These are phyloP conservation scores for Lomographa bimaculata DNA, from an alignment of 2,888 invertebrate species.

Conservation along the genomic window DNA sequence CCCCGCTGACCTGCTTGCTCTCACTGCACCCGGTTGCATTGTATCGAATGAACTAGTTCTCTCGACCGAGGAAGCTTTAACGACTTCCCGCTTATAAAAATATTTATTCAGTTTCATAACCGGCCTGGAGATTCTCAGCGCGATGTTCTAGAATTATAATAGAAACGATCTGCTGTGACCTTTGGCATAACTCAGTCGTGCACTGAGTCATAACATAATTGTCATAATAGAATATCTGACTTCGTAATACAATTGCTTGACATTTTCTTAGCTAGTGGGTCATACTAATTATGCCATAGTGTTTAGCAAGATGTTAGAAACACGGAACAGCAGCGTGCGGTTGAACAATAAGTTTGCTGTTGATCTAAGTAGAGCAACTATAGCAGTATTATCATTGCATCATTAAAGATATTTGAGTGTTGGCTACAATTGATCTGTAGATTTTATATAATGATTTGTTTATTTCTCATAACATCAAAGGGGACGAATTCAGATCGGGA, in stretches of 20 bases:
- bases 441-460: constrained; percentile 39
- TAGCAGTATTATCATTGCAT: constrained; percentile 37
- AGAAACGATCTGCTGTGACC: constrained; percentile 25
- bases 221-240: constrained; percentile 26
- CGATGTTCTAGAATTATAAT: background rate
- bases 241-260: constrained; percentile 42
- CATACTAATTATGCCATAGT: constrained; percentile 48
- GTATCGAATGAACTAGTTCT: constrained; percentile 34
- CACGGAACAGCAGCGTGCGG: constrained; percentile 40
- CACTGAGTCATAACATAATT: constrained; percentile 23
- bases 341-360: constrained; percentile 43
- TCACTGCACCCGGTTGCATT: constrained; percentile 39
- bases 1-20: constrained; percentile 52
- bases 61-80: constrained; percentile 25
- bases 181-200: constrained; percentile 15
- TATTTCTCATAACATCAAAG: constrained; percentile 37
- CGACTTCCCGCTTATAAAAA: constrained; percentile 3
- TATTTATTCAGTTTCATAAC: background rate
- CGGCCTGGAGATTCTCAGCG: background rate
- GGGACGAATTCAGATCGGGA: constrained; percentile 29
- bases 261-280: constrained; percentile 43
- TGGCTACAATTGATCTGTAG: constrained; percentile 23
- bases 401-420: constrained; percentile 32
- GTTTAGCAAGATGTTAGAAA: constrained; percentile 37
- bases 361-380: constrained; percentile 34